Conservation (phyloP, 2,797 vertebrate genomes). For the Sebastes cheni region DNA sequence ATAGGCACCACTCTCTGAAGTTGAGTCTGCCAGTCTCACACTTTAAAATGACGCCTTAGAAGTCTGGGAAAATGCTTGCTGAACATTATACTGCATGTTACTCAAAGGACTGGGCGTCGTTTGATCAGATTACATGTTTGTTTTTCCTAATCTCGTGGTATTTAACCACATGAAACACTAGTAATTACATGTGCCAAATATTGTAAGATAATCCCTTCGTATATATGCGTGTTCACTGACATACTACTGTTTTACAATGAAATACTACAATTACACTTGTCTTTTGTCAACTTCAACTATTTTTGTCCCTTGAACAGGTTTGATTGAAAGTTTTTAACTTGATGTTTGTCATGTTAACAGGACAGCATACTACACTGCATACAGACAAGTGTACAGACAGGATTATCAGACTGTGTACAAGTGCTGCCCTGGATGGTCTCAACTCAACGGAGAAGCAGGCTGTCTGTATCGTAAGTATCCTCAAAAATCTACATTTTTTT, state of each 20-base stretch:
- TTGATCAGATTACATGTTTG: constrained; percentile 41
- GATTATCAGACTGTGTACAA: constrained; percentile 82
- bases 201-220: not conserved
- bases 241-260: not conserved
- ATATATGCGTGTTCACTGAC: not conserved
- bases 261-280: too few relatives aligned
- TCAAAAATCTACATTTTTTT: not conserved
- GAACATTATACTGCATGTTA: constrained; percentile 42
- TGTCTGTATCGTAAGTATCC: constrained; percentile 91
- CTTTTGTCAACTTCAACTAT: not conserved
- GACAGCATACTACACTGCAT: constrained; percentile 86
- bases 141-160: constrained; percentile 2
- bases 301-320: not conserved
- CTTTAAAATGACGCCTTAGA: constrained; percentile 55
- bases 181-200: not conserved
- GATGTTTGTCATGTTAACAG: constrained; percentile 73
- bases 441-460: constrained; percentile 83
- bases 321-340: not conserved
- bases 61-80: constrained; percentile 49
- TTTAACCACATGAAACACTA: not conserved
- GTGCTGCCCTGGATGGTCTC: constrained; percentile 93
- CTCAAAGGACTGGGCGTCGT: constrained; percentile 40
- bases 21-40: constrained; percentile 43
- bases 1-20: constrained; percentile 44
- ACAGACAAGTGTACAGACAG: constrained; percentile 87